Evolutionary conservation across 2,888 invertebrate genomes (phyloP).

Genomic region (Watsonalla cultraria): DNA sequence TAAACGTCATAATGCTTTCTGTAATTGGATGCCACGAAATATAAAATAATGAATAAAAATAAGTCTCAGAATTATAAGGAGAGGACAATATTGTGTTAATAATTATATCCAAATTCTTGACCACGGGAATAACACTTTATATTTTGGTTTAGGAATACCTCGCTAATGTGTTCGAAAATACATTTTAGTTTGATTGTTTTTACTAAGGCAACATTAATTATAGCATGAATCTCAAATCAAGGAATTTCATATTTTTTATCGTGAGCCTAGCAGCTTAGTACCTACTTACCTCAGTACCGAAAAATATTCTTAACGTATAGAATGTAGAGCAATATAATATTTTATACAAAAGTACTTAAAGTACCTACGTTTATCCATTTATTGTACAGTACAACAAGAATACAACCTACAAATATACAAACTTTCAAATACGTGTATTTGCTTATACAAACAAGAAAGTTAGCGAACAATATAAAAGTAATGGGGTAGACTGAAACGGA

Average conservation of each 20-base stretch:
- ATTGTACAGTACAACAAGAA: slow-evolving; percentile 70
- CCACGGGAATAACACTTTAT: no score
- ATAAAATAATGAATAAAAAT: background rate
- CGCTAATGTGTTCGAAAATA: background rate
- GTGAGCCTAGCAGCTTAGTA: no score
- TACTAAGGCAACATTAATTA: background rate
- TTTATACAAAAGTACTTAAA: slow-evolving; percentile 29
- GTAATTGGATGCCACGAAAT: background rate
- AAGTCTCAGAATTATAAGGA: no score
- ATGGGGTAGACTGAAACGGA: slow-evolving; percentile 68
- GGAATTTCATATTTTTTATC: no score
- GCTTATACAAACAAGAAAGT: slow-evolving; percentile 79
- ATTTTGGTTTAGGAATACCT: no score
- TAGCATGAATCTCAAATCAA: no score
- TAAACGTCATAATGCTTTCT: slow-evolving; percentile 1
- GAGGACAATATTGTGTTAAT: no score
- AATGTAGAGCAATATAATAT: slow-evolving; percentile 10
- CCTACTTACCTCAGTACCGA: no score
- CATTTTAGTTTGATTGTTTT: slow-evolving; percentile 11
- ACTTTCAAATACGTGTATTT: slow-evolving; percentile 79
- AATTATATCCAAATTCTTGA: no score
- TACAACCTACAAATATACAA: slow-evolving; percentile 75
- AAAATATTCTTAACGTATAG: no score
- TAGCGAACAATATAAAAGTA: slow-evolving; percentile 79
- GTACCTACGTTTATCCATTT: slow-evolving; percentile 48